These are phyloP conservation scores for Atta colombica DNA, from an alignment of 1,140 invertebrate genomes.

Conservation along the genomic window DNA sequence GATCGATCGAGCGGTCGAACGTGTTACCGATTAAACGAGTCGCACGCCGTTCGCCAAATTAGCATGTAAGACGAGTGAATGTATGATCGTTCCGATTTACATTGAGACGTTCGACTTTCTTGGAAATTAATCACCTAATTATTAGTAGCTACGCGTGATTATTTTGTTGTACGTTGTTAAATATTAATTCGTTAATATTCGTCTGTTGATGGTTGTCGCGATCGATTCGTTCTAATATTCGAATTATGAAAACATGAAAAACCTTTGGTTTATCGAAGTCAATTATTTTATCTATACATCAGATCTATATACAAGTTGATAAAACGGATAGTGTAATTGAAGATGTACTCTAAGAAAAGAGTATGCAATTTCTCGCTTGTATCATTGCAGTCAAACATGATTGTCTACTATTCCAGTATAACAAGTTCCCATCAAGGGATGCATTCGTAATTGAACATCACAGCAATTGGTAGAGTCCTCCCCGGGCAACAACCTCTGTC, in stretches of 20 bases:
- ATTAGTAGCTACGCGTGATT: constrained; percentile 27
- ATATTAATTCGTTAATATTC: neutral
- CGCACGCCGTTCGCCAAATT: constrained; percentile 48
- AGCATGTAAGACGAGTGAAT: constrained; percentile 53
- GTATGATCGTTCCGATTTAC: constrained; percentile 2
- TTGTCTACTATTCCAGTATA: constrained; percentile 17
- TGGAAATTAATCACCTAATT: constrained; percentile 49
- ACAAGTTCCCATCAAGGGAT: constrained; percentile 34
- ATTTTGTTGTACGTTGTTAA: constrained; percentile 12
- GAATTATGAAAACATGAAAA: neutral
- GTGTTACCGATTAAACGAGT: constrained; percentile 48
- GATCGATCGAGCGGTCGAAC: constrained; percentile 49
- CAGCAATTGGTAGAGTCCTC: constrained; percentile 17
- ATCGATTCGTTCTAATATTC: neutral
- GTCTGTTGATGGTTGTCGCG: neutral
- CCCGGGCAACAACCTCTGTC: constrained; percentile 5
- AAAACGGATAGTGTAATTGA: neutral
- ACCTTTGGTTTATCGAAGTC: neutral
- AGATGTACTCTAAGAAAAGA: neutral
- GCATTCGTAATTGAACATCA: constrained; percentile 43
- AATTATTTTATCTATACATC: constrained; percentile 20
- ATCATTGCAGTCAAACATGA: neutral
- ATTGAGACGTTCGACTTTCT: constrained; percentile 37
- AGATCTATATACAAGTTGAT: neutral
- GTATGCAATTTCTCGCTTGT: constrained; percentile 27